Evolutionary conservation across 2,888 invertebrate genomes (phyloP).

Genomic region (Ochropleura leucogaster): DNA sequence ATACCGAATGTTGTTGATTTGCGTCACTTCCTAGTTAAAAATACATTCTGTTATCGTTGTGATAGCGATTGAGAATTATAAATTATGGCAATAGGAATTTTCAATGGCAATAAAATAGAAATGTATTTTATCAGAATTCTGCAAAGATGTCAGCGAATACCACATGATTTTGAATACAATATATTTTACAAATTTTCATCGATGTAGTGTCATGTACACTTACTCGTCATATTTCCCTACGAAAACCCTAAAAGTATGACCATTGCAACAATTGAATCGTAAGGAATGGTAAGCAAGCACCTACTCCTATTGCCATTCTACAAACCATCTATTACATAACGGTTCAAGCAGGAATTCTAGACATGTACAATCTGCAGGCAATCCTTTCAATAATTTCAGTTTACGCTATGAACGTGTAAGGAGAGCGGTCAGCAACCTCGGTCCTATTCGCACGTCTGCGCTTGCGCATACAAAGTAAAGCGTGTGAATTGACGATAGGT

Average conservation of each 20-base stretch:
- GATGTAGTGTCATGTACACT: too few species aligned
- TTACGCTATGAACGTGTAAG: constrained; percentile 49
- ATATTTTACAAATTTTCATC: too few species aligned
- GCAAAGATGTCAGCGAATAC: too few species aligned
- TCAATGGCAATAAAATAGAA: neutral
- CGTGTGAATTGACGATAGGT: constrained; percentile 56
- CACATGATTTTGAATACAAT: too few species aligned
- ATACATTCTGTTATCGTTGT: constrained; percentile 45
- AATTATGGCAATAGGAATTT: constrained; percentile 16
- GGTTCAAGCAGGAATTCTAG: constrained; percentile 25
- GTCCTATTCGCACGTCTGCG: constrained; percentile 66
- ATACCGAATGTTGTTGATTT: constrained; percentile 36
- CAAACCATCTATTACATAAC: neutral
- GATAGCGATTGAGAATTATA: constrained; percentile 41
- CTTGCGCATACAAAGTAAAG: constrained; percentile 53
- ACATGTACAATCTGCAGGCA: constrained; percentile 21
- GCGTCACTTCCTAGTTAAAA: constrained; percentile 63
- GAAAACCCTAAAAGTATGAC: neutral
- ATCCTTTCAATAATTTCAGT: constrained; percentile 53
- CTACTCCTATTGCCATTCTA: neutral
- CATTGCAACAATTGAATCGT: neutral
- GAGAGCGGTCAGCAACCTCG: constrained; percentile 70
- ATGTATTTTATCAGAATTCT: too few species aligned
- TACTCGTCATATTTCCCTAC: neutral
- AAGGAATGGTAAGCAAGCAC: neutral